Base-by-base conservation (phyloP, 2,888 invertebrate genomes). In the Neocrepidodera transversa region DNA sequence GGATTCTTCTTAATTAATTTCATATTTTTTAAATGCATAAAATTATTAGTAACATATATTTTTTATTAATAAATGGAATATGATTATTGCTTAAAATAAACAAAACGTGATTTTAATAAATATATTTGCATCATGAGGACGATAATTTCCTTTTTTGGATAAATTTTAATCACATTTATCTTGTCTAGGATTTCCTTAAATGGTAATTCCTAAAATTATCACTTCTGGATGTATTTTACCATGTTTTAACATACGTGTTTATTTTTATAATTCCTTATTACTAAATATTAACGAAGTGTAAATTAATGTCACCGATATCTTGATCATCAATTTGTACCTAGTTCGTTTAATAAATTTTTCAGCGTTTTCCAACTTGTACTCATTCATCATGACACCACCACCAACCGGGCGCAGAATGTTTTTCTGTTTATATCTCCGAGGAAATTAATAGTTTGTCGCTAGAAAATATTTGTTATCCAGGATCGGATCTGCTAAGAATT, bases 231-330 rank as follows among this genome's bases (percentile, higher is more conserved):
- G n/a, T n/a, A n/a, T n/a, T n/a, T n/a, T n/a, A n/a, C n/a, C n/a
- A n/a, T n/a, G n/a, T n/a, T n/a, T n/a, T n/a, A n/a, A n/a, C n/a
- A n/a, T n/a, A n/a, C n/a, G n/a, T n/a, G n/a, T n/a, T n/a, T n/a
- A n/a, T n/a, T n/a, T n/a, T n/a, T n/a, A n/a, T n/a, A 23, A 23
- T 6, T 23, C 6, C 6, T 6, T 23, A 23, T 2, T 28, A 28
- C 10, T 13, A 35, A 13, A 11, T 35, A 35, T 35, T 5, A 13
- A 35, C n/a, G n/a, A 8, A 20, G 3, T 42, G 10, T 20, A 20
- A 20, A 42, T 42, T 20, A 42, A 42, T 42, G 42, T 42, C 42
- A 23, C 35, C n/a, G n/a, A n/a, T n/a, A n/a, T n/a, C n/a, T n/a
- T n/a, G n/a, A n/a, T n/a, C n/a, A n/a, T n/a, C n/a, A n/a, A n/a